Evolutionary conservation across 2,888 invertebrate genomes (phyloP), one percentile per base, ranked within the genome.

Genomic region (Periphyllus acericola): DNA sequence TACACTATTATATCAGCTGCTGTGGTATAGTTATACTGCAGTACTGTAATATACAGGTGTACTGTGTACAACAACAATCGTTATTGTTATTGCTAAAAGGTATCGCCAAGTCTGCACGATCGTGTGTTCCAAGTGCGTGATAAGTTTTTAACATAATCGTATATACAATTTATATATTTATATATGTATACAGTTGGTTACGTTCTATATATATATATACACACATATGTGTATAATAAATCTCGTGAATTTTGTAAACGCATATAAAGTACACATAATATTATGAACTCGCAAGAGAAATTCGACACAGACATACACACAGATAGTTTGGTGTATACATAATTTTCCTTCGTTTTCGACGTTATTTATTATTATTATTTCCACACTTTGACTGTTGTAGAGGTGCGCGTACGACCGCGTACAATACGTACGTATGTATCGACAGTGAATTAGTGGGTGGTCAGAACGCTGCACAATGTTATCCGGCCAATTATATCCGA

Each of bases 391-490:
- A 46, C 46, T 46, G 46, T 9, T 17, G 34, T 68, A 19, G 3
- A 11, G 34, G 34, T 55, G 21, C 32, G 52, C 25, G 17, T 29
- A 29, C 29, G 68, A 46, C 17, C 66, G 19, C 46, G 29, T 68
- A 21, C 21, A 55, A 55, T 55, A 4, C 6, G 55, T 21, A 14
- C 19, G 80, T 60, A 80, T n/a, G 60, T 75, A 75, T 75, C 74
- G 74, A 75, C 74, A 32, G 36, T n/a, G 40, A 83, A 74, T 83
- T 83, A 34, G 83, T 83, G 83, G 83, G 83, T 83, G 83, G 83
- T 83, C 83, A 40, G 74, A 40, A 36, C 55, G 9, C n/a, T n/a
- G n/a, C 55, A 40, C 60, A 40, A 75, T 83, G 75, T 75, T 60
- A 40, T 74, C 75, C 36, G 40, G 83, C 83, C 83, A 83, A 83